Conservation (phyloP, 2,113 vertebrate genomes). For the Takifugu bimaculatus region DNA sequence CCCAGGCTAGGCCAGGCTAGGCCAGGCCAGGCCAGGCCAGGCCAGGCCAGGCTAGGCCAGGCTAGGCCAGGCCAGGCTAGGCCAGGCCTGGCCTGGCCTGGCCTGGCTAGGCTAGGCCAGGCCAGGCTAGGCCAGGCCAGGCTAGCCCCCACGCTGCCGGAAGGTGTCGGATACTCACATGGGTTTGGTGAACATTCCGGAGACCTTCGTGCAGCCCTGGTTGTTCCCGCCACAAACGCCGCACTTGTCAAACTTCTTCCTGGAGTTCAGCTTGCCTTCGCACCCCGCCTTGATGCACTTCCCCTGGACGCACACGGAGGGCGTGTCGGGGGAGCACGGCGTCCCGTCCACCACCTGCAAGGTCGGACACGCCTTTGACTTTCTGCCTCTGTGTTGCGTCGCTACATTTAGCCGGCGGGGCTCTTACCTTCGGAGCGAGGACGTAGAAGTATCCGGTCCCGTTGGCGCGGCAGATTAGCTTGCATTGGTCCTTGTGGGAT, state of each 20-base stretch:
- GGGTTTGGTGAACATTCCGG: conserved; percentile 92
- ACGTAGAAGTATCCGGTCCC: conserved; percentile 97
- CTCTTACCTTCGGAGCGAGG: conserved; percentile 86
- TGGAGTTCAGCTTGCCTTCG: conserved; percentile 88
- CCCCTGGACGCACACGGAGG: conserved; percentile 90
- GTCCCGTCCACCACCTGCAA: conserved; percentile 92
- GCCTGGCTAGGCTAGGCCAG: no score
- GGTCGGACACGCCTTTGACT: background rate
- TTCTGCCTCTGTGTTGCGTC: no score
- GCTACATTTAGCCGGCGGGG: no score
- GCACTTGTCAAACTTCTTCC: conserved; percentile 94
- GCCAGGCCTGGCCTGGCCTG: no score
- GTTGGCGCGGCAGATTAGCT: conserved; percentile 92
- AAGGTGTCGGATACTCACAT: conserved; percentile 72
- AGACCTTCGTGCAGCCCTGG: conserved; percentile 91
- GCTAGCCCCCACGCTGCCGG: no score
- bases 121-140: no score
- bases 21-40: no score
- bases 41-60: no score
- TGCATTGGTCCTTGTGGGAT: conserved; percentile 91
- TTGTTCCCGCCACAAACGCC: conserved; percentile 91
- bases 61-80: no score
- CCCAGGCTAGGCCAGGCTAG: no score
- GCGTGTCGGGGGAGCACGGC: conserved; percentile 88
- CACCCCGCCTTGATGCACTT: conserved; percentile 95